Percentiles rank a stretch among this genome's conserved stretches.
These are phyloP conservation scores for human DNA, from an alignment of 2,113 vertebrate genomes.

Conservation along the genomic window DNA sequence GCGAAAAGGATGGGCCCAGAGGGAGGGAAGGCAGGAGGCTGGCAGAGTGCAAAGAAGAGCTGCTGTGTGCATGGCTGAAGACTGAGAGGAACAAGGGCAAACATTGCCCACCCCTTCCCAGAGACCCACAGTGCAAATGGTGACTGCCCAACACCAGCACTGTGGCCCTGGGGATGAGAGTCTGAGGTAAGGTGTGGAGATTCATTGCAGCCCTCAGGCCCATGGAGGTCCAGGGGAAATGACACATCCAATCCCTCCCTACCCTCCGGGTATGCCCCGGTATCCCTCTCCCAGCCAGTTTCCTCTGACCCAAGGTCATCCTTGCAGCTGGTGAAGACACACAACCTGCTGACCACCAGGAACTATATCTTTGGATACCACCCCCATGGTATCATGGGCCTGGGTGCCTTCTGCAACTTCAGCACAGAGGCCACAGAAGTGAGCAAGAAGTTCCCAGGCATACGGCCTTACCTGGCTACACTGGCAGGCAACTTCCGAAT, in stretches of 20 bases:
- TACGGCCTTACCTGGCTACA: conserved; percentile 94
- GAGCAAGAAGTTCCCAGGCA: conserved; percentile 95
- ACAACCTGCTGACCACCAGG: conserved; percentile 92
- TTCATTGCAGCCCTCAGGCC: neutral
- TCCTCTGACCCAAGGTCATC: conserved; percentile 23
- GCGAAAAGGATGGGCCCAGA: neutral
- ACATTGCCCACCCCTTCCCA: neutral
- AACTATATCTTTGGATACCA: conserved; percentile 99
- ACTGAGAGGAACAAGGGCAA: neutral
- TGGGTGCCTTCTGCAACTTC: conserved; percentile 98
- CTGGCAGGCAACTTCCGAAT: conserved; percentile 96
- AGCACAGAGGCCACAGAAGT: conserved; percentile 96
- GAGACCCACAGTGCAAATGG: neutral
- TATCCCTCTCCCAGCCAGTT: neutral
- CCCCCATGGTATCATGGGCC: conserved; percentile 96
- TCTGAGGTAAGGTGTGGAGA: neutral
- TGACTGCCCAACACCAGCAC: neutral
- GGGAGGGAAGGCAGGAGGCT: neutral
- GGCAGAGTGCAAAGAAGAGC: neutral
- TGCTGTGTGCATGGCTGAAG: neutral
- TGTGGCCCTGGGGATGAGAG: neutral
- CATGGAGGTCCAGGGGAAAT: neutral
- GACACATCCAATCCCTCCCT: neutral
- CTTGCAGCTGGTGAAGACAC: conserved; percentile 95
- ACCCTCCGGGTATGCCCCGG: neutral